phyloP scores from a whole-genome alignment of 2,113 vertebrate species.

The Lonchura striata region DNA sequence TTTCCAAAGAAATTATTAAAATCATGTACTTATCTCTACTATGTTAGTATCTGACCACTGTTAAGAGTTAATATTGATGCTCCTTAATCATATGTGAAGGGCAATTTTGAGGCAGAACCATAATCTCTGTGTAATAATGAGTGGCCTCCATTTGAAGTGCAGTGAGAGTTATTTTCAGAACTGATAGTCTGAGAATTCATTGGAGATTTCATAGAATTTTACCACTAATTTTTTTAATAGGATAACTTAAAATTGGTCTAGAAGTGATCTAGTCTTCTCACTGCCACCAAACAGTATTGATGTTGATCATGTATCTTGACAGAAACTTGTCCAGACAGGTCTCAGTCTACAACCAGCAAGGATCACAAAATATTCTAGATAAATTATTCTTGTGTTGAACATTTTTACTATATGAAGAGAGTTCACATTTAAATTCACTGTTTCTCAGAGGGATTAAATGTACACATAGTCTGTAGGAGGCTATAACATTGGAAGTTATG shows the following conservation, averaged over 20 bases:
- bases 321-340: background rate
- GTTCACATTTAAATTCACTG: background rate
- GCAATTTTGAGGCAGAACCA: background rate
- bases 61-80: background rate
- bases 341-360: background rate
- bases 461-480: background rate
- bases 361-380: background rate
- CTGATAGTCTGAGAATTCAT: background rate
- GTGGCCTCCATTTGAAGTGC: background rate
- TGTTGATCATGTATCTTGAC: background rate
- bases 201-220: background rate
- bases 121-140: background rate
- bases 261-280: background rate
- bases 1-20: background rate
- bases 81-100: background rate
- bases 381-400: background rate
- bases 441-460: fast-evolving
- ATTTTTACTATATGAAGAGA: background rate
- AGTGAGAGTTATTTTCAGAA: background rate
- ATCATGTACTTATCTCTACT: background rate
- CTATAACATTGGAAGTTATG: background rate
- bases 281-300: background rate
- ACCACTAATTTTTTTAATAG: background rate
- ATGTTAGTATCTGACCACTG: background rate
- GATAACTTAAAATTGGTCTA: background rate